Percentiles rank a stretch among this genome's conserved stretches.
Evolutionary conservation across 2,113 vertebrate genomes (phyloP).

Genomic region (Pyrgilauda ruficollis): DNA sequence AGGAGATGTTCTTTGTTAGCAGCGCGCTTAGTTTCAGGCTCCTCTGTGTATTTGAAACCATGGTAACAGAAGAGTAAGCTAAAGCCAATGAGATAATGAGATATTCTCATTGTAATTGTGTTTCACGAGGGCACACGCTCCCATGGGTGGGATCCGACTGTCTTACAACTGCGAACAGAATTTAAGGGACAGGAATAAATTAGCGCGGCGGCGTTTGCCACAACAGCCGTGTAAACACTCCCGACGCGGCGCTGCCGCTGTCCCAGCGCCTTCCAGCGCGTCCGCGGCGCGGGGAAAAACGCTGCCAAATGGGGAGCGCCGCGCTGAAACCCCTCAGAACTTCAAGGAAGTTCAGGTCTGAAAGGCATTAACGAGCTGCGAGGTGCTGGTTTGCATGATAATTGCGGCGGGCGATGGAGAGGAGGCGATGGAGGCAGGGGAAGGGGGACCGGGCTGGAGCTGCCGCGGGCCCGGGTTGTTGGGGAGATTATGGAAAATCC

Average conservation of each 20-base stretch:
- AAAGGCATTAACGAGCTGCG: constrained; percentile 66
- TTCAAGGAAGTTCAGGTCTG: constrained; percentile 76
- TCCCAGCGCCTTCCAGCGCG: constrained; percentile 29
- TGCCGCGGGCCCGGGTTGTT: not conserved
- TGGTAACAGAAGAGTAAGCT: constrained; percentile 87
- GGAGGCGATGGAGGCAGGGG: constrained; percentile 42
- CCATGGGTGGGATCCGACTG: constrained; percentile 81
- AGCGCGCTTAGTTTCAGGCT: constrained; percentile 77
- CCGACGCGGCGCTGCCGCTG: constrained; percentile 40
- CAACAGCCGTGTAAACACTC: constrained; percentile 68
- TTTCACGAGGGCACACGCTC: constrained; percentile 82
- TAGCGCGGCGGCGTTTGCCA: constrained; percentile 60
- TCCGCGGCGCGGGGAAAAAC: constrained; percentile 29
- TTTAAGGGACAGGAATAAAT: constrained; percentile 75
- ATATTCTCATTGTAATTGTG: constrained; percentile 88
- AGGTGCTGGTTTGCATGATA: constrained; percentile 76
- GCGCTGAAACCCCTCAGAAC: constrained; percentile 70
- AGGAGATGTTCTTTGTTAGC: constrained; percentile 87
- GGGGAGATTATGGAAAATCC: not conserved
- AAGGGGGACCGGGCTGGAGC: not conserved
- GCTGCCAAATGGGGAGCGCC: constrained; percentile 53
- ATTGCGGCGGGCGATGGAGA: constrained; percentile 56
- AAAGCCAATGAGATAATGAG: constrained; percentile 90
- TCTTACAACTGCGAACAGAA: constrained; percentile 80
- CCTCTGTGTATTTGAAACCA: constrained; percentile 89